Evolutionary conservation across 2,888 invertebrate species (phyloP), one percentile per base, ranked within the genome.

Genomic region (Drosophila ustulata): DNA sequence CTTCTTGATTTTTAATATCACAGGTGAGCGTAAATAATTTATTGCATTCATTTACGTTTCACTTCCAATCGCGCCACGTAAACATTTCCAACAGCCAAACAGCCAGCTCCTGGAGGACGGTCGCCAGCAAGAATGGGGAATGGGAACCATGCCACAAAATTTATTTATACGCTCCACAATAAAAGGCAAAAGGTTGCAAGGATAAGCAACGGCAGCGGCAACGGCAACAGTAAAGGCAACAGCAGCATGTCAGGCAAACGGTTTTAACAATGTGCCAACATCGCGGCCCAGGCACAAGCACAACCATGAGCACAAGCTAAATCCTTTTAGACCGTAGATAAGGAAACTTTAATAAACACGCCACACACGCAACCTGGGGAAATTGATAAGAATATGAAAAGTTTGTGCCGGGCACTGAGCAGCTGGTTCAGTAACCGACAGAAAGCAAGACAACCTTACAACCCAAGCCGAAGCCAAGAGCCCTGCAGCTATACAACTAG

Each of bases 21-120:
- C 89, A 89, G 90, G 82, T 82, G 83, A 88, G 76, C 82, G 88
- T 89, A 86, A 83, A 89, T 89, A 89, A 89, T 89, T 89, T 90
- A 89, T 89, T 80, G 87, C 90, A 86, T 89, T 89, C 89, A 88
- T 88, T 89, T 90, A 88, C 82, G 89, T 80, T 90, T 87, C 90
- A 75, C 87, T 77, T 80, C 82, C 80, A 85, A 89, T 89, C 89
- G 89, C 81, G 75, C 76, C 75, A 82, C 82, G 76, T 76, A 77
- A 80, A 83, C 73, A 80, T 75, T 78, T 73, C 68, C 66, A 75
- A 69, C 64, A 73, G 47, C 53, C 70, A 67, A 53, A 51, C 56
- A 58, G 49, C n/a, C n/a, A 2, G 23, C 25, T 11, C 30, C 23
- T 55, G 28, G 11, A 8, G n/a, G 37, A 13, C 18, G 23, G 8